Evolutionary conservation across 2,797 vertebrate species (phyloP), one percentile per base, ranked within the genome.

Genomic region (Lindbergichthys nudifrons): DNA sequence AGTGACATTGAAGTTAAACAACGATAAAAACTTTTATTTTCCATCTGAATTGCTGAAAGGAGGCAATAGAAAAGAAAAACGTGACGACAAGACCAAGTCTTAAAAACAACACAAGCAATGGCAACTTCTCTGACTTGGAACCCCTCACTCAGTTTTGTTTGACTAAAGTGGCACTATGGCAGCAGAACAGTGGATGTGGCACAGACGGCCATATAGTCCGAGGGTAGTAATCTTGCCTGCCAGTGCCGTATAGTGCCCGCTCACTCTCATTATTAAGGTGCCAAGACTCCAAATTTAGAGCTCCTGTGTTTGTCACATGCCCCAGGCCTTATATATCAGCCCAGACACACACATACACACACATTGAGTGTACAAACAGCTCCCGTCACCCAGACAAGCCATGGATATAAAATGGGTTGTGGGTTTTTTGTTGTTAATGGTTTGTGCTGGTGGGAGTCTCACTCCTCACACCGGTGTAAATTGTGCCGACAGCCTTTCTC

Each of bases 261-360:
- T 75, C 72, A 61, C 45, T 84, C 69, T 88, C 81, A 89, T 92
- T 92, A 90, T 83, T 69, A 86, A 80, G 83, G 84, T 92, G 85
- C 85, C 70, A 82, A 30, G 26, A 72, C 67, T 87, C 81, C 88
- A 86, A 83, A 92, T 90, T 93, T 92, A 93, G 76, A 88, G 86
- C 77, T 78, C 73, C 68, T 73, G 45, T 87, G 65, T 79, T 79
- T 83, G 77, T 77, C 79, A 82, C 79, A 72, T 82, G 74, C 85
- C 80, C 75, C 77, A 76, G 82, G 87, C 80, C 70, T 83, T 65
- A 57, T 89, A 88, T 82, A 86, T 82, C 65, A 77, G 46, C 53
- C 54, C 58, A 16, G 50, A 36, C 52, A 66, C 70, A 75, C 41
- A 74, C 30, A 73, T 51, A 71, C 57, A 59, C 56, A 65, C 52